Conservation (phyloP, 2,888 invertebrate species). For the Drosophila fungiperda region DNA sequence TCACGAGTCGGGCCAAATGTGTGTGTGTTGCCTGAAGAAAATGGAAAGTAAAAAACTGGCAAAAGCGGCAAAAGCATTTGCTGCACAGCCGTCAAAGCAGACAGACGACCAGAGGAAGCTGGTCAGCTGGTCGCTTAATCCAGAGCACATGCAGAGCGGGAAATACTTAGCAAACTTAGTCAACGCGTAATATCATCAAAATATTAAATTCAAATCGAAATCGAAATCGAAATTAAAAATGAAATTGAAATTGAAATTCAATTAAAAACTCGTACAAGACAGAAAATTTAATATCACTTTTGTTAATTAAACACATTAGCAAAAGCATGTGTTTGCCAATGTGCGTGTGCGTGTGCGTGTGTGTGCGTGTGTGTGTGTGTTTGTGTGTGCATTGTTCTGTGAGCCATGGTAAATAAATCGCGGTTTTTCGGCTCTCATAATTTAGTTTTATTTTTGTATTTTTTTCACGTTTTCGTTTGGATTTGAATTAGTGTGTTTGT, state of each 20-base stretch:
- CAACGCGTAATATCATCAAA: slow-evolving; percentile 11
- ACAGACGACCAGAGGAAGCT: slow-evolving; percentile 60
- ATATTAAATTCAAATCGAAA: background rate
- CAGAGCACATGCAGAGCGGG: slow-evolving; percentile 5
- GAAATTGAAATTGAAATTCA: slow-evolving; percentile 5
- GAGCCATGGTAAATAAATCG: slow-evolving; percentile 18
- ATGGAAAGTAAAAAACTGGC: slow-evolving; percentile 74
- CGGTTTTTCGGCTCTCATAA: slow-evolving; percentile 16
- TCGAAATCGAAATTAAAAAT: slow-evolving; percentile 1
- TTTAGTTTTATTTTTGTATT: slow-evolving; percentile 10
- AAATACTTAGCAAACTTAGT: background rate
- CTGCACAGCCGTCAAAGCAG: slow-evolving; percentile 72
- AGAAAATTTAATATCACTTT: slow-evolving; percentile 17
- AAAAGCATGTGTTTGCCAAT: slow-evolving; percentile 12
- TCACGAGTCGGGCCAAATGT: slow-evolving; percentile 16
- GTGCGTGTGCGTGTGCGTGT: slow-evolving; percentile 9
- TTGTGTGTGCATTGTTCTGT: background rate
- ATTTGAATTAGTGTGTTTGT: background rate
- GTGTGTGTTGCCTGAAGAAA: slow-evolving; percentile 48
- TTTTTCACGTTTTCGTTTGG: slow-evolving; percentile 18
- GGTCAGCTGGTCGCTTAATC: slow-evolving; percentile 17
- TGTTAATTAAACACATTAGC: background rate
- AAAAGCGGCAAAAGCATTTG: slow-evolving; percentile 60
- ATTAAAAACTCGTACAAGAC: background rate
- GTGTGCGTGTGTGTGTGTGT: background rate